Evolutionary conservation across 1,140 invertebrate species (phyloP).

Genomic region (Trypoxylus dichotomus): DNA sequence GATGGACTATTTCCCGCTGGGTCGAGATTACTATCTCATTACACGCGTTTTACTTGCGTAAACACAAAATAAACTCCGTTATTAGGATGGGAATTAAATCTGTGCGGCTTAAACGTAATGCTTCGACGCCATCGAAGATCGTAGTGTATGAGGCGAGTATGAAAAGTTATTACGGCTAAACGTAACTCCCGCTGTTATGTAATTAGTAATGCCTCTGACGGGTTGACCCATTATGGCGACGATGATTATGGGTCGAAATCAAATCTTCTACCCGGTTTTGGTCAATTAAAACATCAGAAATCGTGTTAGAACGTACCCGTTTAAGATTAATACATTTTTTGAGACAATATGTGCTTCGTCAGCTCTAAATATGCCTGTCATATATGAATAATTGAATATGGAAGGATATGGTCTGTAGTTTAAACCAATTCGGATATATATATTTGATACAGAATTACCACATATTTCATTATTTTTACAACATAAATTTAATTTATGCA

Average conservation of each 20-base stretch:
- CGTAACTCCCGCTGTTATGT: conserved; percentile 6
- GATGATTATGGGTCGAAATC: neutral
- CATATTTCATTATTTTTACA: too few species aligned
- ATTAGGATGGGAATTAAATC: neutral
- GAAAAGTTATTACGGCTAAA: conserved; percentile 8
- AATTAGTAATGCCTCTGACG: neutral
- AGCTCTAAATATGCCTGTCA: neutral
- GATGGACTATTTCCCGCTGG: conserved; percentile 15
- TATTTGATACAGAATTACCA: too few species aligned
- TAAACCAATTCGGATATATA: too few species aligned
- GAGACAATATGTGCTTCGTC: conserved; percentile 12
- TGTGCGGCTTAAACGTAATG: conserved; percentile 1
- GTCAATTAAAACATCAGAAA: conserved; percentile 1
- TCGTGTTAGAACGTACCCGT: neutral
- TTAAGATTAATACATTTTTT: conserved; percentile 9
- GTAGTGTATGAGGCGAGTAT: neutral
- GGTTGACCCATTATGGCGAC: neutral
- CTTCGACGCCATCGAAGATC: neutral
- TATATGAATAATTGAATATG: neutral
- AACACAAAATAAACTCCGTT: neutral
- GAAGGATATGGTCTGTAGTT: neutral
- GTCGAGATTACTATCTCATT: conserved; percentile 24
- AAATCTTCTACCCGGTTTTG: neutral
- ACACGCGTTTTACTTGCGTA: conserved; percentile 13
- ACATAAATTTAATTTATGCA: too few species aligned